Conservation (phyloP, 2,888 invertebrate genomes). For the Tigriopus californicus region DNA sequence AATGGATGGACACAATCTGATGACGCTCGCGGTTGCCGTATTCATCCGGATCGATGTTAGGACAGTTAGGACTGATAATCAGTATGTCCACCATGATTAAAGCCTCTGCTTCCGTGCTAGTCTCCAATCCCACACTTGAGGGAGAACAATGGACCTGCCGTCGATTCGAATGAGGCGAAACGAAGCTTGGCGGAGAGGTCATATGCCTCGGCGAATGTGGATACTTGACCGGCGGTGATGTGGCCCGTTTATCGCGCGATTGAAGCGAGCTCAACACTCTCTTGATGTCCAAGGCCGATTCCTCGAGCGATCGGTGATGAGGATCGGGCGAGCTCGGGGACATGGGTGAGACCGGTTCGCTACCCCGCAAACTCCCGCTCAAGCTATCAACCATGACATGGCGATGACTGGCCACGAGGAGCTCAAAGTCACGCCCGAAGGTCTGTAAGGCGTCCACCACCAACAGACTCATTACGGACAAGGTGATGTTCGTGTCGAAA, state of each 20-base stretch:
- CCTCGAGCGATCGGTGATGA: too few relatives aligned
- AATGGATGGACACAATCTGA: slow-evolving; percentile 57
- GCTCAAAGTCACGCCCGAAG: slow-evolving; percentile 83
- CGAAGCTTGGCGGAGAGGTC: too few relatives aligned
- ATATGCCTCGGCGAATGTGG: too few relatives aligned
- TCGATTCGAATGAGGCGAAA: background rate
- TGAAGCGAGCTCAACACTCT: slow-evolving; percentile 7
- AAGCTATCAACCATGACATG: slow-evolving; percentile 50
- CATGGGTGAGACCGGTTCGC: slow-evolving; percentile 72
- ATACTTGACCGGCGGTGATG: too few relatives aligned
- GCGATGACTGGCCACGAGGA: slow-evolving; percentile 81
- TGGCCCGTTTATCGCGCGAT: background rate
- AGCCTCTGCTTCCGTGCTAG: slow-evolving; percentile 26
- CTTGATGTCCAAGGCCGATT: background rate
- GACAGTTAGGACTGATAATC: slow-evolving; percentile 40
- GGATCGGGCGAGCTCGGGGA: slow-evolving; percentile 50
- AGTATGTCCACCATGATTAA: slow-evolving; percentile 53
- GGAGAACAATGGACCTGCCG: slow-evolving; percentile 1
- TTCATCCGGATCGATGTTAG: slow-evolving; percentile 29
- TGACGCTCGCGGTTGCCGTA: slow-evolving; percentile 24
- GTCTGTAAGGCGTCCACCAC: slow-evolving; percentile 88
- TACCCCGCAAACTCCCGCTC: slow-evolving; percentile 39
- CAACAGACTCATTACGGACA: slow-evolving; percentile 77
- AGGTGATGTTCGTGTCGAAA: slow-evolving; percentile 50
- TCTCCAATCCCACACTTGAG: slow-evolving; percentile 14